Base-by-base conservation (phyloP, 1,140 invertebrate genomes). In the Palaemon carinicauda region DNA sequence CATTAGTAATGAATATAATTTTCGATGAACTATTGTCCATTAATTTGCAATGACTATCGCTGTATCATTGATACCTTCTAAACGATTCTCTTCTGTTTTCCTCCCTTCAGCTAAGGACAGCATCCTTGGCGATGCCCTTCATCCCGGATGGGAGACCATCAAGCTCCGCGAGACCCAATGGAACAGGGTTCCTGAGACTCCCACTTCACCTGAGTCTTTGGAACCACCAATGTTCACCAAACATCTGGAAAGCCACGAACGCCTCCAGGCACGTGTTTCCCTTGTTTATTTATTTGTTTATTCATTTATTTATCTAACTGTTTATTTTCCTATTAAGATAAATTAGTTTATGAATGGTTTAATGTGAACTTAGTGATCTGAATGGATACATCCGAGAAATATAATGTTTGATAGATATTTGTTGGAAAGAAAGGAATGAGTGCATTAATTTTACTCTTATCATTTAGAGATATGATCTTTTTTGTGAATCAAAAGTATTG, bases 141-240 rank as follows among this genome's bases (percentile, higher is more conserved):
- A 97, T 90, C 96, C 96, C 0, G 95, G 96, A 1, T 97, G 96
- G 96, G 94, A 97, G 90, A 96, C 97, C 90, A 97, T 97, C 90
- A 95, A 96, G 73, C 91, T 96, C 14, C 96, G 96, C 90, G 96
- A 97, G 93, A 95, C 96, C 21, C 96, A 96, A 89, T 96, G 96
- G 95, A 96, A 96, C 90, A 95, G 94, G 91, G 95, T 96, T 24
- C 96, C 96, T 0, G 95, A 96, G 91, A 95, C 95, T 94, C 88
- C 88, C 4, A 94, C 94, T 1, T 94, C 95, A 50, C 95, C 95
- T 0, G 95, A 96, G 90, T 96, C 96, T 91, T 95, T 96, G 51
- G 87, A 88, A 69, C 85, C 89, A 1, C 97, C 97, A 79, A 96
- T 97, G 14, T 98, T 98, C 90, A 97, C 96, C 0, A 97, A 96